These are phyloP conservation scores for Drosophila nigrodunni DNA, from an alignment of 1,140 invertebrate species.

Conservation along the genomic window DNA sequence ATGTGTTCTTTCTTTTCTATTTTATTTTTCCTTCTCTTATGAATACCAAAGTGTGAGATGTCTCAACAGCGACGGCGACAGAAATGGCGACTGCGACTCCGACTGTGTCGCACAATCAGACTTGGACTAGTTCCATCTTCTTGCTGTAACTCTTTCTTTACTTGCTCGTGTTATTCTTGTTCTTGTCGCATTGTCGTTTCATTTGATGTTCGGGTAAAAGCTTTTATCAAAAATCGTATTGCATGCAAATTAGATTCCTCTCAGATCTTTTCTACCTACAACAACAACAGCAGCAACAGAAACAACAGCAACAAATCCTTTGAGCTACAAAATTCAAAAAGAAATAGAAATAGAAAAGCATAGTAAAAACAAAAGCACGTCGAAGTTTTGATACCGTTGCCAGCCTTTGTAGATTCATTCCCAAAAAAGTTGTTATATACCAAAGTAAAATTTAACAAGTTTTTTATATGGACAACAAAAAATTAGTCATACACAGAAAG, in stretches of 20 bases:
- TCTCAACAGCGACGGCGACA: slow-evolving; percentile 5
- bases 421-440: no score
- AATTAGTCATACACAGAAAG: no score
- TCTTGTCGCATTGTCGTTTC: slow-evolving; percentile 76
- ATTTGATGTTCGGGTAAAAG: slow-evolving; percentile 80
- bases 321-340: slow-evolving; percentile 55
- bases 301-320: slow-evolving; percentile 19
- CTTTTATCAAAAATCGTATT: slow-evolving; percentile 83
- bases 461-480: no score
- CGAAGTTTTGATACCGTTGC: not conserved
- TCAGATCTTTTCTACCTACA: slow-evolving; percentile 28
- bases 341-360: not conserved
- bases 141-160: not conserved
- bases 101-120: slow-evolving; percentile 54
- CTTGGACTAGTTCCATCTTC: slow-evolving; percentile 9
- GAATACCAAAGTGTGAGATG: slow-evolving; percentile 67
- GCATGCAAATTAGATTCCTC: slow-evolving; percentile 81
- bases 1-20: not conserved
- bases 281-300: slow-evolving; percentile 10
- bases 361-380: not conserved
- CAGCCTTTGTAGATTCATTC: no score
- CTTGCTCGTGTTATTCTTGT: slow-evolving; percentile 16
- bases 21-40: slow-evolving; percentile 64
- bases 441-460: no score
- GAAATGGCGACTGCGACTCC: no score